Base-by-base conservation (phyloP, 2,113 vertebrate species). In the Malurus melanocephalus region DNA sequence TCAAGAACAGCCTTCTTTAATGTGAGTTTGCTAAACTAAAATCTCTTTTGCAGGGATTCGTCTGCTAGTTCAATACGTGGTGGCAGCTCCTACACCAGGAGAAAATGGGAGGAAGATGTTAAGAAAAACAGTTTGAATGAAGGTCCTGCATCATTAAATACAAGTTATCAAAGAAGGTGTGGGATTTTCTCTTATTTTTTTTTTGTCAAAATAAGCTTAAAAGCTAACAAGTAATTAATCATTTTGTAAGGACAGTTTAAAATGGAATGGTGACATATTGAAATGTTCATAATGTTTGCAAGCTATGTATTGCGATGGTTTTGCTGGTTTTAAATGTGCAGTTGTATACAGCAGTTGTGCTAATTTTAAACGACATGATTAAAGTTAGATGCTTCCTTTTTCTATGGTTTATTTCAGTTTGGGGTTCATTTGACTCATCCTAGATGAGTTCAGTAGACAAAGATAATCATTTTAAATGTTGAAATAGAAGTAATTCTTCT, bases 131-230 rank as follows among this genome's bases (percentile, higher is more conserved):
- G 97, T 94, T 98, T 97, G 94, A 98, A 98, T 96, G 98, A 98
- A 97, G 98, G 98, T 97, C 94, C 95, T 87, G 43, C 92, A 48
- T 89, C 95, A 57, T 97, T 98, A 97, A 98, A 97, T 66, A 95
- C 98, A 95, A 98, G 98, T 97, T 99, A 99, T 96, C 98, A 99
- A 97, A 98, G 98, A 98, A 99, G 99, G 99, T 99, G 97, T 96
- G 91, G 20, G n/a, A 72, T 74, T 91, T 82, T 66, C 8, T 72
- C 42, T 32, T 30, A 4, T 49, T 33, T 11, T 74, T 11, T 74
- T 45, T 49, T 53, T 56, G 24, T 62, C 40, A 83, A 73, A 79
- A 65, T 68, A 62, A 38, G 5, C 7, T 72, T 84, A 21, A 30
- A 75, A 43, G 26, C 78, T 42, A 45, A 56, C 52, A 86, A 43